Percentiles rank a stretch among this genome's conserved stretches.
These are phyloP conservation scores for Drosophila kuntzei DNA, from an alignment of 2,888 invertebrate species.

Conservation along the genomic window DNA sequence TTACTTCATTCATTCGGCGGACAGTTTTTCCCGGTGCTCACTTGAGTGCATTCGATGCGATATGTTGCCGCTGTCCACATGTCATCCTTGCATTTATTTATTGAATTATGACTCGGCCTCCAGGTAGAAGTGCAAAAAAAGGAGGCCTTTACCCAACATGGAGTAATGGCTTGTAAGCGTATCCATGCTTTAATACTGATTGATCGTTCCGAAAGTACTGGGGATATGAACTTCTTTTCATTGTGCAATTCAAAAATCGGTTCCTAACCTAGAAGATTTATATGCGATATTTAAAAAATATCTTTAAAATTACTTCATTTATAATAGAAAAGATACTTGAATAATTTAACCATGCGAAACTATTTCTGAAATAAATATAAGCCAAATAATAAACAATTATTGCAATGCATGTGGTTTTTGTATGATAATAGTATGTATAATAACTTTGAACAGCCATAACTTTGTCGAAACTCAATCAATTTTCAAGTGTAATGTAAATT, in stretches of 20 bases:
- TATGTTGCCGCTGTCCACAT: constrained; percentile 79
- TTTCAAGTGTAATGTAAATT: too few species aligned
- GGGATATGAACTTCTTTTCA: not conserved
- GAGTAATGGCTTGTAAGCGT: constrained; percentile 51
- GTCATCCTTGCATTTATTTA: constrained; percentile 83
- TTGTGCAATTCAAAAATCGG: not conserved
- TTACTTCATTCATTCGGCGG: constrained; percentile 68
- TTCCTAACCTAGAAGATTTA: not conserved
- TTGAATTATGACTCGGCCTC: constrained; percentile 77
- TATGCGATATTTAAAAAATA: not conserved
- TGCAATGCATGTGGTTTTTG: too few species aligned
- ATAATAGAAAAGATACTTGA: too few species aligned
- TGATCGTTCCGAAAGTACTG: constrained; percentile 36
- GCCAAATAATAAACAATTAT: too few species aligned
- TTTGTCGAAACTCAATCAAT: too few species aligned
- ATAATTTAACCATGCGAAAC: too few species aligned
- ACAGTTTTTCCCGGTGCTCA: constrained; percentile 53
- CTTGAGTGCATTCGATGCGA: constrained; percentile 79
- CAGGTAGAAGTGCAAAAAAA: constrained; percentile 26
- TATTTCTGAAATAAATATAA: too few species aligned
- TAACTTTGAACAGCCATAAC: too few species aligned
- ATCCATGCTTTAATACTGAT: constrained; percentile 52
- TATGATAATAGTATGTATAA: too few species aligned
- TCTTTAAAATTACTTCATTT: too few species aligned
- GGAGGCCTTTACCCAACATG: constrained; percentile 11